Evolutionary conservation across 2,797 vertebrate genomes (phyloP), one percentile per base, ranked within the genome.

Genomic region (Epinephelus awoara): DNA sequence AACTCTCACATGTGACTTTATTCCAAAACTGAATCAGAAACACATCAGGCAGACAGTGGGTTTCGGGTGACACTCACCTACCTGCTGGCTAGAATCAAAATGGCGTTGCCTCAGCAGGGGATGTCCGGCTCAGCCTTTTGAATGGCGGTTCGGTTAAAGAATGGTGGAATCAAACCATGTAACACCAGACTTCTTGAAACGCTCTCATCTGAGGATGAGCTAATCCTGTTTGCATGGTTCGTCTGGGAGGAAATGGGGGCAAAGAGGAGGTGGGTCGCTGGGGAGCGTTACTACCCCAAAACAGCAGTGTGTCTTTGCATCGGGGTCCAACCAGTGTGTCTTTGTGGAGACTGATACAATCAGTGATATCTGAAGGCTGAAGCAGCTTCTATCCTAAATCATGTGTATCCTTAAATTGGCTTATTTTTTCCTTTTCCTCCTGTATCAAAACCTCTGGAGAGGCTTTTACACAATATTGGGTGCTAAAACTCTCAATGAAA

Each of bases 171-270:
- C 17, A n/a, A 55, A 73, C 58, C 9, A 46, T 19, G n/a, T 49
- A 59, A 72, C n/a, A 7, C 19, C 2, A 17, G 2, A 21, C 78
- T 58, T 46, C 63, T 70, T 46, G 50, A 63, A 52, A 56, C 40
- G 2, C 62, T 76, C 49, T 56, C 61, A 38, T 80, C 67, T 79
- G 46, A 78, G 57, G 69, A 77, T 40, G 76, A 74, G 74, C 71
- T 80, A 80, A 85, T 85, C 84, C 77, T 67, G 71, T 76, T 72
- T 57, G 85, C 65, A 69, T 54, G 67, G 64, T 69, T 10, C 3
- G 50, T 56, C 67, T 61, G 49, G 40, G 55, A 62, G 70, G 70
- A 71, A 66, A 44, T 1, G 6, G 27, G 42, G 13, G 49, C 12
- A 25, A 50, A 40, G 51, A 42, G 57, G 54, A 67, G 59, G 58